Evolutionary conservation across 2,888 invertebrate species (phyloP), one percentile per base, ranked within the genome.

Genomic region (Lycocerus yunnanus): DNA sequence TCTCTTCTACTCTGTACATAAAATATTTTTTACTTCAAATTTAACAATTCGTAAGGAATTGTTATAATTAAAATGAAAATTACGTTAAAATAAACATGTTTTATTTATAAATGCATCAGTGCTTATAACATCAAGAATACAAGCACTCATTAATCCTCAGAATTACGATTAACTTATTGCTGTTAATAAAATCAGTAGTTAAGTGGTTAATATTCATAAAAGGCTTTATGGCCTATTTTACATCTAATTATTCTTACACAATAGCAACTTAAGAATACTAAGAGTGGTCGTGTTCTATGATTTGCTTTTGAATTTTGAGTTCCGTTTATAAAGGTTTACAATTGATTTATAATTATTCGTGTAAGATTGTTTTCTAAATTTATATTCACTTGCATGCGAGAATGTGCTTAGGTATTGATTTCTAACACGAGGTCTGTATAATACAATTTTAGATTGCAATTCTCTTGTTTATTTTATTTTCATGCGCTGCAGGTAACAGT

Each of bases 231-330:
- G 27, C 76, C 73, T 74, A 76, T 71, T 78, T 78, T 76, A 71
- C 69, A 71, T 78, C 74, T 72, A 74, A 78, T 78, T 78, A 78
- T 76, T 73, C 77, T 65, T 72, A 72, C 73, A 78, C 78, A 76
- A 76, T 76, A 73, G 66, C 72, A 67, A 61, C 74, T 76, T 76
- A 69, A 61, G 66, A 63, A 69, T 21, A 27, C 71, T 71, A 65
- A 72, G 66, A 70, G 67, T 67, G 66, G 67, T 70, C 69, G 70
- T 76, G 72, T 73, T 76, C 27, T 70, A 66, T 73, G 73, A 75
- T 76, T 73, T 76, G 70, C 70, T 76, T 73, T 70, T 76, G 70
- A 69, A 76, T 70, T 24, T 67, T 21, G 13, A 72, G 75, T 72
- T 75, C 75, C 72, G 69, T 75, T 69, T 72, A 75, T 75, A 69